Evolutionary conservation across 2,797 vertebrate genomes (phyloP).

Genomic region (Enoplosus armatus): DNA sequence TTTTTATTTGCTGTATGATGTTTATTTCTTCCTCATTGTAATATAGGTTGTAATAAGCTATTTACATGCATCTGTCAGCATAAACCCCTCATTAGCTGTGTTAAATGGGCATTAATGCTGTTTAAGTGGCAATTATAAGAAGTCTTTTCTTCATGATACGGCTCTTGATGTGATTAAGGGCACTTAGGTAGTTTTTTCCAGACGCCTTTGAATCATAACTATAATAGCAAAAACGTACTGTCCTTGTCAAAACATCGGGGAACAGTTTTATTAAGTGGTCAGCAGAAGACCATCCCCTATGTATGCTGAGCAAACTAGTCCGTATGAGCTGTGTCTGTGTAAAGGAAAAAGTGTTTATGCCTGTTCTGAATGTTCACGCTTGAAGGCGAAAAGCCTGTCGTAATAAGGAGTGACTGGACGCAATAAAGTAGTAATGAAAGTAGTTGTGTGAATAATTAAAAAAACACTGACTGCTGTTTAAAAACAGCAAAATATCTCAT

Average conservation of each 20-base stretch:
- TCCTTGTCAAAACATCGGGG: too few relatives aligned
- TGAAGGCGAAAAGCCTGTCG: too few relatives aligned
- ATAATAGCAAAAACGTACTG: too few relatives aligned
- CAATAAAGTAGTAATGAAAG: too few relatives aligned
- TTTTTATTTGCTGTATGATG: neutral
- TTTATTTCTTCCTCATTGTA: neutral
- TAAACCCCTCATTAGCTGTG: slow-evolving; percentile 20
- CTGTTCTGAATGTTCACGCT: too few relatives aligned
- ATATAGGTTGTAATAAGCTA: neutral
- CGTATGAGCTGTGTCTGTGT: too few relatives aligned
- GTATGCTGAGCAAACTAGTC: neutral
- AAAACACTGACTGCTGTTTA: too few relatives aligned
- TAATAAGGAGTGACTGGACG: too few relatives aligned
- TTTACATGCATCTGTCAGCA: neutral
- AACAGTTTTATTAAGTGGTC: neutral
- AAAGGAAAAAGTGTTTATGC: neutral
- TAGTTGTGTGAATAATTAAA: too few relatives aligned
- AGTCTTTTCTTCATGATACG: slow-evolving; percentile 14
- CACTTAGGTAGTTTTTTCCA: neutral
- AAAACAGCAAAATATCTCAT: neutral
- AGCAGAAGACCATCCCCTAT: neutral
- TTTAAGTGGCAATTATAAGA: slow-evolving; percentile 25
- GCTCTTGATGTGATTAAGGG: neutral
- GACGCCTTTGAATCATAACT: neutral
- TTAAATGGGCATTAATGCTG: slow-evolving; percentile 25